phyloP scores from a whole-genome alignment of 2,888 invertebrate species.

The Apotomis capreana region DNA sequence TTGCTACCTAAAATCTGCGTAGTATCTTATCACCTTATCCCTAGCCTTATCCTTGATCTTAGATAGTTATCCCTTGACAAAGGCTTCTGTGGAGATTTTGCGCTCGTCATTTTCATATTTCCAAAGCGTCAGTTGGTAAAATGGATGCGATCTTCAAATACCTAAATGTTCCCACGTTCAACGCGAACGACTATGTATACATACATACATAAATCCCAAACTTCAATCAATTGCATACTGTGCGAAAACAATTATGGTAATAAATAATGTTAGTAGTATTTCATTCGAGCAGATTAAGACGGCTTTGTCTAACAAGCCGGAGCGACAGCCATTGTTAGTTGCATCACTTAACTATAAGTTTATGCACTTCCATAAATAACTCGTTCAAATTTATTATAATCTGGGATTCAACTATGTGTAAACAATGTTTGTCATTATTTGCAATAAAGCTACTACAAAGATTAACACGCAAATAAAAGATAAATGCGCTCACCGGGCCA shows the following conservation, averaged over 20 bases:
- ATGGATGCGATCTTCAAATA: not conserved
- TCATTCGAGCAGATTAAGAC: slow-evolving; percentile 34
- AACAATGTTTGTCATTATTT: not conserved
- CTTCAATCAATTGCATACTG: not conserved
- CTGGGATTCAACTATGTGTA: not conserved
- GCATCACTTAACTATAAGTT: slow-evolving; percentile 1
- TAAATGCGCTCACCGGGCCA: too few relatives aligned
- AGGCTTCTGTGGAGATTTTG: too few relatives aligned
- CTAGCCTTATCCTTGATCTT: too few relatives aligned
- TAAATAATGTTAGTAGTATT: slow-evolving; percentile 17
- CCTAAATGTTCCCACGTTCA: not conserved
- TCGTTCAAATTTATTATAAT: not conserved
- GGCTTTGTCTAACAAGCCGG: slow-evolving; percentile 8
- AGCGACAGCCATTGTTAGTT: slow-evolving; percentile 18
- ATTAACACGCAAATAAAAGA: too few relatives aligned
- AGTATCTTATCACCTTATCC: too few relatives aligned
- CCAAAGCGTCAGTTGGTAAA: too few relatives aligned
- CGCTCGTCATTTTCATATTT: too few relatives aligned
- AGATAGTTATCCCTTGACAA: too few relatives aligned
- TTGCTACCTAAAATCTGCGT: too few relatives aligned
- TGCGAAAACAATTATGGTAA: slow-evolving; percentile 14
- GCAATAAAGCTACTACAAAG: too few relatives aligned
- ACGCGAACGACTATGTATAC: not conserved
- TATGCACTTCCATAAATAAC: not conserved
- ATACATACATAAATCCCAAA: not conserved